A percentile compares a stretch with the other conserved stretches of the same genome.
These are phyloP conservation scores for Melanophora roralis DNA, from an alignment of 2,888 invertebrate species.

Conservation along the genomic window DNA sequence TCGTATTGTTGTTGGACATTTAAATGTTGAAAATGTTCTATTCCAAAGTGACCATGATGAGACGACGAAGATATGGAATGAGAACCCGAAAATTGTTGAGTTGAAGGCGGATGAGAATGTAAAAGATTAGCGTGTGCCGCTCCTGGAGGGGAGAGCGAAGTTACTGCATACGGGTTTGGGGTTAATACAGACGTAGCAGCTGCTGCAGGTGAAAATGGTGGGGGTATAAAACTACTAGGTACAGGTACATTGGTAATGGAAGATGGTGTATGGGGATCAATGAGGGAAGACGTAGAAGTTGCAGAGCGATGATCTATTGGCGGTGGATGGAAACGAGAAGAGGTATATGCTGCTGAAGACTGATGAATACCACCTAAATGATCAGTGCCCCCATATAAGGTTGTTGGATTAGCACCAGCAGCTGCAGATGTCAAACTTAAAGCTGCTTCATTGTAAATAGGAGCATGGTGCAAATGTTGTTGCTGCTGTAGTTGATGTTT, in stretches of 20 bases:
- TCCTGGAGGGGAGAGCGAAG: constrained; percentile 39
- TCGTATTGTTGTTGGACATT: constrained; percentile 70
- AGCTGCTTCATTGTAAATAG: constrained; percentile 55
- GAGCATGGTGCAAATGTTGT: constrained; percentile 57
- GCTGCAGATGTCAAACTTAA: constrained; percentile 50
- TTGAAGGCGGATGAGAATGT: constrained; percentile 38
- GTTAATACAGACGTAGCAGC: constrained; percentile 70
- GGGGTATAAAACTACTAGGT: constrained; percentile 71
- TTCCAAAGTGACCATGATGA: constrained; percentile 64
- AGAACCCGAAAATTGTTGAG: constrained; percentile 54
- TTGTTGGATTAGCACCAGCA: constrained; percentile 29
- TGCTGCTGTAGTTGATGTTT: constrained; percentile 54
- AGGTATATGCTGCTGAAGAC: constrained; percentile 49
- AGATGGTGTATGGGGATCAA: constrained; percentile 60
- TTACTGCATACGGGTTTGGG: constrained; percentile 69
- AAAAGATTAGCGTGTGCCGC: constrained; percentile 38
- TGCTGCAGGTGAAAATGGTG: constrained; percentile 67
- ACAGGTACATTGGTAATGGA: constrained; percentile 71
- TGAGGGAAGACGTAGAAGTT: constrained; percentile 66
- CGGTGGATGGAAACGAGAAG: constrained; percentile 71
- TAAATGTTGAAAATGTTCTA: constrained; percentile 65
- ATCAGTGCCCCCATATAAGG: constrained; percentile 59
- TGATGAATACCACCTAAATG: constrained; percentile 61
- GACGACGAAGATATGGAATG: constrained; percentile 38
- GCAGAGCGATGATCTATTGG: constrained; percentile 66